These are phyloP conservation scores for Laothoe populi DNA, from an alignment of 2,888 invertebrate genomes.

Conservation along the genomic window DNA sequence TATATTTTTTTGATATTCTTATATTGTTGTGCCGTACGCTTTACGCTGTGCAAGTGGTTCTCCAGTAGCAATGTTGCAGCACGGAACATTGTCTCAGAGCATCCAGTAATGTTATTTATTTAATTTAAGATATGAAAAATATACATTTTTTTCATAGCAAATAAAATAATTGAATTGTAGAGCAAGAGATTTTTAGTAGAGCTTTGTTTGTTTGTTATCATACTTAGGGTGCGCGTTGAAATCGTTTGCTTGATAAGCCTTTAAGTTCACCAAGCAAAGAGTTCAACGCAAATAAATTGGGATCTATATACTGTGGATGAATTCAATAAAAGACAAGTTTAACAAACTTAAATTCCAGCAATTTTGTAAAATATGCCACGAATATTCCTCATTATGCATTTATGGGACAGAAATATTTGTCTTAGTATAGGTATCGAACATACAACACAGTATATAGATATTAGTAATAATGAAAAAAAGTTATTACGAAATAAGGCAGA, in stretches of 20 bases:
- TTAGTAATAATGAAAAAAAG: no score
- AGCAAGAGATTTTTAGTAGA: neutral
- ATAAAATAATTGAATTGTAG: neutral
- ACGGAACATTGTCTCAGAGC: slow-evolving; percentile 73
- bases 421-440: no score
- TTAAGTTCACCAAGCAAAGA: neutral
- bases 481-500: no score
- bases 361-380: no score
- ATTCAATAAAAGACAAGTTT: neutral
- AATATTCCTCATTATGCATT: no score
- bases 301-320: neutral
- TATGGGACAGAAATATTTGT: no score
- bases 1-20: slow-evolving; percentile 48
- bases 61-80: slow-evolving; percentile 70
- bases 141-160: neutral
- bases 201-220: neutral
- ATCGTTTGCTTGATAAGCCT: neutral
- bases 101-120: slow-evolving; percentile 36
- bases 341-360: no score
- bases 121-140: neutral
- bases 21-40: slow-evolving; percentile 52
- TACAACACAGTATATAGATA: no score
- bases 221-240: neutral
- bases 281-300: slow-evolving; percentile 1
- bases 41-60: slow-evolving; percentile 54